phyloP scores from a whole-genome alignment of 2,797 vertebrate species.

The Brachyalestes nurse region DNA sequence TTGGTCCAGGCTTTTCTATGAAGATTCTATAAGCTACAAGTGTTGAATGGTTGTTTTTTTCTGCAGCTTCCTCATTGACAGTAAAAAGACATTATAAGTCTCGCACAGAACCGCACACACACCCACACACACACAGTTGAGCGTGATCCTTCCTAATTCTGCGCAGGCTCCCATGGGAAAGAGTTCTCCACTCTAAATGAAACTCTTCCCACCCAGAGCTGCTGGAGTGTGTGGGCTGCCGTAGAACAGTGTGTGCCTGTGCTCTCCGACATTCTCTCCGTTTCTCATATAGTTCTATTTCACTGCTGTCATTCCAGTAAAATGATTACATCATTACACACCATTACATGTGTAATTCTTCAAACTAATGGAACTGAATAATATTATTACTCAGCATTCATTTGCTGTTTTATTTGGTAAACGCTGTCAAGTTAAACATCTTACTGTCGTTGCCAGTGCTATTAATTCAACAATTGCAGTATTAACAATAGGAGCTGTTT shows the following conservation, averaged over 20 bases:
- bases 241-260: constrained; percentile 56
- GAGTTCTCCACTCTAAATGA: constrained; percentile 62
- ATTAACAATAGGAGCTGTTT: too few relatives aligned
- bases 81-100: not conserved
- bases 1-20: too few relatives aligned
- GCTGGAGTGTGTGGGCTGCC: constrained; percentile 64
- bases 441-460: not conserved
- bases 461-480: too few relatives aligned
- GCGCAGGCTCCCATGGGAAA: not conserved
- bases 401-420: not conserved
- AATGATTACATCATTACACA: too few relatives aligned
- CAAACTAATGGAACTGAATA: too few relatives aligned
- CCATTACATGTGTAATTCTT: too few relatives aligned
- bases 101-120: not conserved
- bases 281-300: not conserved
- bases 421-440: not conserved
- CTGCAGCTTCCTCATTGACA: not conserved
- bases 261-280: not conserved
- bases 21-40: too few relatives aligned
- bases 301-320: not conserved
- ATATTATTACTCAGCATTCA: too few relatives aligned
- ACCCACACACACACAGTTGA: not conserved
- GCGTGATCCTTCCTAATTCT: not conserved
- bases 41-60: not conserved
- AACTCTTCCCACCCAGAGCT: constrained; percentile 64